Evolutionary conservation across 2,113 vertebrate genomes (phyloP).

Genomic region (Dasypus novemcinctus): DNA sequence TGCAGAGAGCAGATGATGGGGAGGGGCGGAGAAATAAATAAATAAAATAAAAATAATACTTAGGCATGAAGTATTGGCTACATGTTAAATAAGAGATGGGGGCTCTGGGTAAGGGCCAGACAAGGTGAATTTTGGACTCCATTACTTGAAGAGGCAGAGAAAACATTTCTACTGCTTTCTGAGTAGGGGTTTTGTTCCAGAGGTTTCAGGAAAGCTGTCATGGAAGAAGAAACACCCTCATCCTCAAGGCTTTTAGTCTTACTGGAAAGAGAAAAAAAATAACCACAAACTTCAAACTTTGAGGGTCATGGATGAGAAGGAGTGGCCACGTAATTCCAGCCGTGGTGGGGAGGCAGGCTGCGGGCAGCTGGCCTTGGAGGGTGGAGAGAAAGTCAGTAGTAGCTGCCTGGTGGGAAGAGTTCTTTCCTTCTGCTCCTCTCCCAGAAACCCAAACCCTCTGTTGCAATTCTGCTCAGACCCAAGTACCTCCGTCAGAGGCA

Average conservation of each 20-base stretch:
- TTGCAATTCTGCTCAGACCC: not conserved
- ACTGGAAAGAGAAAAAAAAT: not conserved
- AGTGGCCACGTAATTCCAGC: accelerated
- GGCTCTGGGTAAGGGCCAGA: not conserved
- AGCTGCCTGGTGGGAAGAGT: not conserved
- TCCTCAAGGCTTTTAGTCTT: not conserved
- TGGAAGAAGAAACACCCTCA: not conserved
- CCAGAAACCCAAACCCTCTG: not conserved
- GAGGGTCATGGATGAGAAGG: not conserved
- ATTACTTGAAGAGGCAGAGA: not conserved
- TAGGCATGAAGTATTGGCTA: not conserved
- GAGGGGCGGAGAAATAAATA: no score
- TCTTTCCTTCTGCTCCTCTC: not conserved
- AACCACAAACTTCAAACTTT: not conserved
- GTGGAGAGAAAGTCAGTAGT: not conserved
- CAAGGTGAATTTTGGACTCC: not conserved
- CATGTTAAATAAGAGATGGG: not conserved
- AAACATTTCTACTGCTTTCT: not conserved
- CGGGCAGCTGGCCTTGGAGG: not conserved
- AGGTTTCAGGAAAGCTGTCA: not conserved
- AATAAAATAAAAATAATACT: not conserved
- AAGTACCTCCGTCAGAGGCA: not conserved
- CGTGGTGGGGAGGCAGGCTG: not conserved
- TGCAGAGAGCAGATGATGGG: no score
- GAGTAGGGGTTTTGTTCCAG: no score